Evolutionary conservation across 2,888 invertebrate genomes (phyloP).

Genomic region (Aromia moschata): DNA sequence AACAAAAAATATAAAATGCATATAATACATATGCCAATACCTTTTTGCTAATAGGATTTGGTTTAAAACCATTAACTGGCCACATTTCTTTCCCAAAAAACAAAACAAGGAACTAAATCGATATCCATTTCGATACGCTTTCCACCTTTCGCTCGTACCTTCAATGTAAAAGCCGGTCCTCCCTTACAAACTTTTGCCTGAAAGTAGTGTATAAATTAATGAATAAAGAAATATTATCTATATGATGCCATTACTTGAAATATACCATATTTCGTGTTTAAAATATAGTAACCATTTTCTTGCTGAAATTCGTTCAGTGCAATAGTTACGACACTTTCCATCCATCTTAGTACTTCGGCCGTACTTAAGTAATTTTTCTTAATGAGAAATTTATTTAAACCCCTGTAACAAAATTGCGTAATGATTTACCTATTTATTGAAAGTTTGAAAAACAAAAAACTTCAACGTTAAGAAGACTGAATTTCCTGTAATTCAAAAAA

Average conservation of each 20-base stretch:
- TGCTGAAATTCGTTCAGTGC: conserved; percentile 60
- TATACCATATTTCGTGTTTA: conserved; percentile 54
- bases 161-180: conserved; percentile 67
- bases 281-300: conserved; percentile 17
- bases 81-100: conserved; percentile 63
- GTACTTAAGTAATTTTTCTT: conserved; percentile 62
- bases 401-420: too few species aligned
- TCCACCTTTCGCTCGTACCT: conserved; percentile 45
- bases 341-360: conserved; percentile 65
- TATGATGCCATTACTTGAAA: conserved; percentile 26
- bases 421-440: too few species aligned
- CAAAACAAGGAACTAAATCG: conserved; percentile 67
- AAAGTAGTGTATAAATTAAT: conserved; percentile 43
- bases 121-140: conserved; percentile 60
- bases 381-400: neutral
- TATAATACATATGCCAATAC: too few species aligned
- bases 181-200: conserved; percentile 60
- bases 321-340: conserved; percentile 64
- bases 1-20: too few species aligned
- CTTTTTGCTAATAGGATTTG: conserved; percentile 45
- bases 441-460: too few species aligned
- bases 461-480: too few species aligned
- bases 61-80: conserved; percentile 58
- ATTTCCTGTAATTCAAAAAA: too few species aligned
- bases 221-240: neutral